Conservation (phyloP, 2,888 invertebrate genomes). For the Alloscopus bannaensis region DNA sequence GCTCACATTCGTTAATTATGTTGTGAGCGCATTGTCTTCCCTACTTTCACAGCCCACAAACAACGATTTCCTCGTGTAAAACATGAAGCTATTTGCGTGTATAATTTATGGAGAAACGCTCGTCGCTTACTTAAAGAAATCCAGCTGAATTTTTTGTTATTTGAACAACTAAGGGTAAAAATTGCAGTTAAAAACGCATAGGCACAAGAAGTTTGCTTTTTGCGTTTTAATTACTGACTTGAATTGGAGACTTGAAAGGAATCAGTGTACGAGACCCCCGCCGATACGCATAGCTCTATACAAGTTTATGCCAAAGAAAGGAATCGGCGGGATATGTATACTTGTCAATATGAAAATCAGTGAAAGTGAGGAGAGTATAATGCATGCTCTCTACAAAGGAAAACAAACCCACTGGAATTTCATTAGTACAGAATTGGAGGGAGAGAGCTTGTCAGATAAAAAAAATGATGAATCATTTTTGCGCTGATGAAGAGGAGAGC, state of each 20-base stretch:
- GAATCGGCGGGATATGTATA: neutral
- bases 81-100: neutral
- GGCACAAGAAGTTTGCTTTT: too few relatives aligned
- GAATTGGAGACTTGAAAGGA: neutral
- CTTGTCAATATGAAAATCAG: neutral
- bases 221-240: too few relatives aligned
- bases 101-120: too few relatives aligned
- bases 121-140: too few relatives aligned
- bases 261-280: neutral
- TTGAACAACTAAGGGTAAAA: too few relatives aligned
- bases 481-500: conserved; percentile 37
- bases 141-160: too few relatives aligned
- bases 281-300: too few relatives aligned
- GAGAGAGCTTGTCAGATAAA: conserved; percentile 52
- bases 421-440: neutral
- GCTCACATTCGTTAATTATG: too few relatives aligned
- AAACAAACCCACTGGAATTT: neutral
- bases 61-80: neutral
- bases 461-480: conserved; percentile 57
- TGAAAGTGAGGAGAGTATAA: neutral
- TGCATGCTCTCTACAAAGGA: neutral
- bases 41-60: neutral
- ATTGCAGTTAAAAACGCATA: too few relatives aligned
- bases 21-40: too few relatives aligned
- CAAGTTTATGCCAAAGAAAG: too few relatives aligned